These are phyloP conservation scores for Bruchidius siliquastri DNA, from an alignment of 2,888 invertebrate genomes.

Conservation along the genomic window DNA sequence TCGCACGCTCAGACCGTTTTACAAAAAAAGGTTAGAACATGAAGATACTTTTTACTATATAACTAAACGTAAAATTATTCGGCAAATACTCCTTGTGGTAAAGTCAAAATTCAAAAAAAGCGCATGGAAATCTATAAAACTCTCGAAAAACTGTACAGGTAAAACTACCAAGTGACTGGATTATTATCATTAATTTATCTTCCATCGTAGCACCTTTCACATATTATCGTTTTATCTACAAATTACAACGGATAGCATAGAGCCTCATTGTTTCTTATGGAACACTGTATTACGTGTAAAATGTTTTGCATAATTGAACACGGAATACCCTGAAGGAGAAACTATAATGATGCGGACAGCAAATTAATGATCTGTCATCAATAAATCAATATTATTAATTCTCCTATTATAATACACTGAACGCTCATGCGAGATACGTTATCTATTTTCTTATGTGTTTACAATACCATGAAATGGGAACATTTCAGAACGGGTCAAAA, in stretches of 20 bases:
- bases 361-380: neutral
- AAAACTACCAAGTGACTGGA: no score
- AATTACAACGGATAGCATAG: neutral
- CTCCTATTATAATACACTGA: neutral
- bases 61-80: no score
- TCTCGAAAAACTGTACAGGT: neutral
- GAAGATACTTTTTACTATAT: no score
- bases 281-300: neutral
- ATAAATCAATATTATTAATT: neutral
- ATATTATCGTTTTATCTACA: neutral
- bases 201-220: neutral
- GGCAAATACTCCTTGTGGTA: no score
- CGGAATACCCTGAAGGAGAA: neutral
- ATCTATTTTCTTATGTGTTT: neutral
- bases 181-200: neutral
- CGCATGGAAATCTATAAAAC: no score
- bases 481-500: no score
- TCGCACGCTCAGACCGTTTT: no score
- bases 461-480: no score
- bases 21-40: no score
- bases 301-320: neutral
- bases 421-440: neutral
- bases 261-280: neutral
- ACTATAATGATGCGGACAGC: neutral
- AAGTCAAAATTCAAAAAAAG: no score